Evolutionary conservation across 2,797 vertebrate genomes (phyloP), one percentile per base, ranked within the genome.

Genomic region (Epinephelus coioides): DNA sequence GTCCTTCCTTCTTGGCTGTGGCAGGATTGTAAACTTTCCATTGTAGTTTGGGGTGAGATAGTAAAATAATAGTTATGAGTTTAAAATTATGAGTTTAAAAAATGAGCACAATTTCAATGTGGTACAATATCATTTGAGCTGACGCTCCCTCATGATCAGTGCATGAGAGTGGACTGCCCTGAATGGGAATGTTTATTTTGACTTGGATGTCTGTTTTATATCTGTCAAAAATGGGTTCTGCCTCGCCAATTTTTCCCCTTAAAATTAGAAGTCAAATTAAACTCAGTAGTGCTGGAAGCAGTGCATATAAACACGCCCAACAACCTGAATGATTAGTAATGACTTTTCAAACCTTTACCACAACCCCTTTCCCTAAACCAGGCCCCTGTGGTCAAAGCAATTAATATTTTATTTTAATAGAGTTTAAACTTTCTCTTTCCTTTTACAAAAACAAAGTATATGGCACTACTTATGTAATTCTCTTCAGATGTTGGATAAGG

Each of bases 261-360:
- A 73, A 85, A 92, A 88, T 92, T 89, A 89, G 90, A 93, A 92
- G 92, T 93, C 84, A 84, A 86, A 91, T 92, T 92, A 85, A 87
- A 88, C 73, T 84, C 81, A 18, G 91, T 91, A 85, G 82, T 92
- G 73, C 75, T 93, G 86, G 87, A 92, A 91, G 88, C 90, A 88
- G 84, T 80, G 86, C 61, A 55, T 78, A 82, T 92, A 92, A 92
- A 94, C 90, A 90, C 79, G 85, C 54, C 80, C 25, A 85, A 93
- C 88, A 89, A 79, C 75, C 87, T 87, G 87, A 91, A 89, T 90
- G 88, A 92, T 91, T 91, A 78, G 84, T 84, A 91, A 89, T 86
- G 88, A 88, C 86, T 92, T 91, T 88, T 91, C 88, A 92, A 91
- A 88, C 83, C 78, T 81, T 81, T 83, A 89, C 85, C 84, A 77